Evolutionary conservation across 1,140 invertebrate genomes (phyloP), one percentile per base, ranked within the genome.

Genomic region (Physella acuta): DNA sequence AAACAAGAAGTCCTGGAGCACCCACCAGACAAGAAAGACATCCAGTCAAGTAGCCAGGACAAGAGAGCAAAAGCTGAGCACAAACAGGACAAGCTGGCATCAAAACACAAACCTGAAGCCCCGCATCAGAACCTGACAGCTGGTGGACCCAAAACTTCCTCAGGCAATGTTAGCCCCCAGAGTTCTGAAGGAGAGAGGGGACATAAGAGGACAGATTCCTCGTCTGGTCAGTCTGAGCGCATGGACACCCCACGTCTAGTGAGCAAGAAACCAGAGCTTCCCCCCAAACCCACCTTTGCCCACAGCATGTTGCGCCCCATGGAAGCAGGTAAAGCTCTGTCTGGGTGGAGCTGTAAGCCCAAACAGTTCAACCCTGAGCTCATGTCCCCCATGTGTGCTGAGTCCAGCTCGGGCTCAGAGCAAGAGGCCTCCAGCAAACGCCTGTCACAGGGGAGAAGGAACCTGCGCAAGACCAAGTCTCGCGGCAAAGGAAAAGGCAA

Each of bases 381-480:
- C 30, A 61, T 70, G n/a, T 44, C 64, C 24, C 67, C 70, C 33
- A 71, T 64, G 73, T 69, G 55, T 60, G 77, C 68, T 5, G 80
- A 82, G 34, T 81, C 80, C 14, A 81, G 79, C 70, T 82, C 81
- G 3, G 79, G 79, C 11, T 83, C 81, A 14, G 81, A 83, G 52
- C 76, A 77, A 26, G 80, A 83, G 71, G 71, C 72, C 49, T 70
- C 75, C n/a, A 36, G 60, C n/a, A 68, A 68, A 20, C 53, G 63
- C 24, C 39, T 17, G 26, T 28, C 70, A 8, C 68, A 78, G 17
- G 75, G 75, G 26, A 79, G 77, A 62, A 62, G 78, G 30, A 81
- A 77, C 68, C 72, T 83, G 51, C 59, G 82, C 11, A 83, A 83
- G 58, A 83, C 82, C 4, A 81, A 81, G 70, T 82, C 82, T 34